phyloP scores from a whole-genome alignment of 2,888 invertebrate genomes.

The Hirtodrosophila cameraria region DNA sequence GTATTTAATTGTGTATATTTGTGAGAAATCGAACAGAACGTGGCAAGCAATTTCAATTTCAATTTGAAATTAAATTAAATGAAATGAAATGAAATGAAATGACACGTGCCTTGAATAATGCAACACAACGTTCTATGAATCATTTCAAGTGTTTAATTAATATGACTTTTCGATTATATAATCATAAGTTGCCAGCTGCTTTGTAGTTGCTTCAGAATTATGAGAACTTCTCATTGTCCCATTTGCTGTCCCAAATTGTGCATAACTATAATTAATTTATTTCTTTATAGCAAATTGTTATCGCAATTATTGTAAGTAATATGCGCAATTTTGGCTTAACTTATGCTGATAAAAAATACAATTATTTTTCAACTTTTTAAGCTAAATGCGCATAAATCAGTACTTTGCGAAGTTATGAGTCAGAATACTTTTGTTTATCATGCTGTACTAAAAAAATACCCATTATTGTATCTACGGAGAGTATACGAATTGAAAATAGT shows the following conservation, averaged over 20 bases:
- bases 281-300: conserved; percentile 1
- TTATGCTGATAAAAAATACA: conserved; percentile 14
- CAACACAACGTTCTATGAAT: conserved; percentile 29
- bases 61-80: too few species aligned
- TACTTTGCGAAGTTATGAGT: background rate
- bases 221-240: background rate
- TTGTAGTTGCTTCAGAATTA: background rate
- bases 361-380: conserved; percentile 13
- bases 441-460: background rate
- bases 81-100: too few species aligned
- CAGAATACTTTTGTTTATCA: background rate
- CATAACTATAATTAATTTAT: background rate
- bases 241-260: background rate
- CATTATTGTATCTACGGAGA: too few species aligned
- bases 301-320: conserved; percentile 6
- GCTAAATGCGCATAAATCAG: conserved; percentile 15
- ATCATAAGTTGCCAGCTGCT: background rate
- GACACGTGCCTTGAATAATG: conserved; percentile 52
- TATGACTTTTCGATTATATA: conserved; percentile 6
- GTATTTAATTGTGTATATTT: conserved; percentile 42
- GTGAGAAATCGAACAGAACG: conserved; percentile 51
- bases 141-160: conserved; percentile 35
- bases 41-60: conserved; percentile 24
- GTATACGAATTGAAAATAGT: too few species aligned
- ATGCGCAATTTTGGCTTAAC: conserved; percentile 14